phyloP scores from a whole-genome alignment of 2,888 invertebrate species.

The Tachina lurida region DNA sequence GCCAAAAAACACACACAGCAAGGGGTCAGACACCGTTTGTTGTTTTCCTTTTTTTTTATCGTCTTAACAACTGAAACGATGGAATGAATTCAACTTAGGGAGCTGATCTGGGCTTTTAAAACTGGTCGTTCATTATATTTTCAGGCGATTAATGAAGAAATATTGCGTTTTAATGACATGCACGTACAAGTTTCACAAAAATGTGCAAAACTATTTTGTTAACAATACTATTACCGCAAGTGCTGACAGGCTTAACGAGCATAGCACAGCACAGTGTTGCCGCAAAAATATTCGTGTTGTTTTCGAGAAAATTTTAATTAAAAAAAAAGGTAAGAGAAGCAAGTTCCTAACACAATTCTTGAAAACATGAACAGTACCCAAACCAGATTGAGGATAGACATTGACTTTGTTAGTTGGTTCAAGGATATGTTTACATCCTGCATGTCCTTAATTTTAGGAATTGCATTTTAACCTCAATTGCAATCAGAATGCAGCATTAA shows the following conservation, averaged over 20 bases:
- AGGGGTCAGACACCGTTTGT: conserved; percentile 26
- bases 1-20: conserved; percentile 56
- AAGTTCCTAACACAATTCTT: too few relatives aligned
- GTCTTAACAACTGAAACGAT: conserved; percentile 4
- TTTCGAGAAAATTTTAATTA: not conserved
- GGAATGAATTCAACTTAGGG: conserved; percentile 30
- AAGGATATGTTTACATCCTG: too few relatives aligned
- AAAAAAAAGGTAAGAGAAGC: not conserved
- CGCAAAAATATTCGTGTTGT: not conserved
- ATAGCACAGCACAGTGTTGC: not conserved
- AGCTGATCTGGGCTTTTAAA: conserved; percentile 14
- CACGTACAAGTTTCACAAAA: conserved; percentile 49
- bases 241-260: conserved; percentile 59
- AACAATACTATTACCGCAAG: conserved; percentile 48
- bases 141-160: conserved; percentile 78
- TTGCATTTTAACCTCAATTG: too few relatives aligned
- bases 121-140: conserved; percentile 22
- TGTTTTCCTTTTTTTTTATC: not conserved
- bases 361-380: too few relatives aligned
- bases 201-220: conserved; percentile 68
- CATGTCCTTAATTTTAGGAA: too few relatives aligned
- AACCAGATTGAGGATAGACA: too few relatives aligned
- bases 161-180: conserved; percentile 79
- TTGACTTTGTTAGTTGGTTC: too few relatives aligned
- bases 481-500: too few relatives aligned